A percentile compares a stretch with the other conserved stretches of the same genome.
These are phyloP conservation scores for Acanthurus lineatus DNA, from an alignment of 2,797 vertebrate species.

Conservation along the genomic window DNA sequence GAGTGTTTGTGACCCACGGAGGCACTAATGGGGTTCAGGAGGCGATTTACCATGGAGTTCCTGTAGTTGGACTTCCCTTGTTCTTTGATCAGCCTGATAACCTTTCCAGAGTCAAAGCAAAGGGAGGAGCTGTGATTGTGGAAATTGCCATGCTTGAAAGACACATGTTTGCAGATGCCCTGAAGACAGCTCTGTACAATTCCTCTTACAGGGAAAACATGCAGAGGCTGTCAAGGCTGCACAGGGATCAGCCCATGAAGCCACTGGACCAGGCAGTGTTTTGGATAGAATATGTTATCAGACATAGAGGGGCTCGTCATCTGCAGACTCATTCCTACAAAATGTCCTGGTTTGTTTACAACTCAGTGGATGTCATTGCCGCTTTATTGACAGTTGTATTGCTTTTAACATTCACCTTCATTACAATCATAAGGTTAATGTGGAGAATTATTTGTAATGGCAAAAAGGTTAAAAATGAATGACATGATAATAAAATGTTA, in stretches of 20 bases:
- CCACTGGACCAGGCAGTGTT: constrained; percentile 82
- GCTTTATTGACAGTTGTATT: constrained; percentile 52
- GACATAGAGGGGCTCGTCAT: constrained; percentile 81
- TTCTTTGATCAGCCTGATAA: constrained; percentile 85
- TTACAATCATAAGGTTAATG: constrained; percentile 46
- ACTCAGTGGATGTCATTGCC: constrained; percentile 76
- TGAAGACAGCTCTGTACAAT: constrained; percentile 74
- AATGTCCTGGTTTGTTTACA: constrained; percentile 82
- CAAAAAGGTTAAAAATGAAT: constrained; percentile 66
- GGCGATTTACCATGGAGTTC: constrained; percentile 82
- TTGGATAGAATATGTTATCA: constrained; percentile 86
- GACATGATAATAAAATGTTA: constrained; percentile 23
- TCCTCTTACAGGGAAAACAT: constrained; percentile 81
- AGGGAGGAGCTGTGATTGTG: constrained; percentile 76
- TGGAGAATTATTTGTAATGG: constrained; percentile 49
- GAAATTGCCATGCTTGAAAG: constrained; percentile 68
- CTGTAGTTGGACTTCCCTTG: constrained; percentile 77
- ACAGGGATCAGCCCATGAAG: constrained; percentile 79
- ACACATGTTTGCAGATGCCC: constrained; percentile 70
- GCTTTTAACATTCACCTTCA: constrained; percentile 35
- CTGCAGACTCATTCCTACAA: constrained; percentile 74
- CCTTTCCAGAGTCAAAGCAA: constrained; percentile 73
- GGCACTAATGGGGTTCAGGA: constrained; percentile 84
- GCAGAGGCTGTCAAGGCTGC: constrained; percentile 80
- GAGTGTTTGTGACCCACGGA: constrained; percentile 82